Percentiles rank a stretch among this genome's conserved stretches.
Conservation (phyloP, 2,888 invertebrate species). For the Pantelozetes paolii region DNA sequence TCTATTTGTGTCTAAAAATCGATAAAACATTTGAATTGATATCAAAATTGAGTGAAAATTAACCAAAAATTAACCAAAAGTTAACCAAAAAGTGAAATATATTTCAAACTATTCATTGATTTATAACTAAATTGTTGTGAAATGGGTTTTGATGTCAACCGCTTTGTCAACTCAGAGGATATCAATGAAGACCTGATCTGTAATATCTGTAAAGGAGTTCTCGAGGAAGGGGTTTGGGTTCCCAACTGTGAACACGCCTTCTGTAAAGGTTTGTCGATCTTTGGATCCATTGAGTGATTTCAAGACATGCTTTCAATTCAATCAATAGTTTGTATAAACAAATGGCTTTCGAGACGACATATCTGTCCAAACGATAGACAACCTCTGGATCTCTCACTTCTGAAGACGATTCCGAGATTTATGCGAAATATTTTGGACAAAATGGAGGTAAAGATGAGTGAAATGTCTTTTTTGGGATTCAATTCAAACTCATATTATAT, state of each 20-base stretch:
- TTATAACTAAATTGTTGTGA: no score
- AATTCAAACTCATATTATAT: no score
- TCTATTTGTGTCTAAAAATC: no score
- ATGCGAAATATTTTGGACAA: constrained; percentile 18
- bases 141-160: constrained; percentile 22
- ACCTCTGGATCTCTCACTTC: neutral
- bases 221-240: constrained; percentile 15
- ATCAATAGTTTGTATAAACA: constrained; percentile 12
- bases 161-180: neutral
- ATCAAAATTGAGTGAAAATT: no score
- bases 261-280: neutral
- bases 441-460: no score
- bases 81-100: no score
- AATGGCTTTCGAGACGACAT: neutral
- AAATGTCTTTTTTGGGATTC: no score
- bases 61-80: no score
- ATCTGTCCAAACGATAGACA: constrained; percentile 24
- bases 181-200: constrained; percentile 14
- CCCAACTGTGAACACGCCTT: constrained; percentile 5
- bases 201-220: constrained; percentile 17
- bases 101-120: no score
- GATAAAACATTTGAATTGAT: no score
- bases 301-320: neutral
- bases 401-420: constrained; percentile 15
- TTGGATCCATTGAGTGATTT: neutral